A percentile compares a stretch with the other conserved stretches of the same genome.
Conservation (phyloP, 2,113 vertebrate genomes). For the Urocynchramus pylzowi region DNA sequence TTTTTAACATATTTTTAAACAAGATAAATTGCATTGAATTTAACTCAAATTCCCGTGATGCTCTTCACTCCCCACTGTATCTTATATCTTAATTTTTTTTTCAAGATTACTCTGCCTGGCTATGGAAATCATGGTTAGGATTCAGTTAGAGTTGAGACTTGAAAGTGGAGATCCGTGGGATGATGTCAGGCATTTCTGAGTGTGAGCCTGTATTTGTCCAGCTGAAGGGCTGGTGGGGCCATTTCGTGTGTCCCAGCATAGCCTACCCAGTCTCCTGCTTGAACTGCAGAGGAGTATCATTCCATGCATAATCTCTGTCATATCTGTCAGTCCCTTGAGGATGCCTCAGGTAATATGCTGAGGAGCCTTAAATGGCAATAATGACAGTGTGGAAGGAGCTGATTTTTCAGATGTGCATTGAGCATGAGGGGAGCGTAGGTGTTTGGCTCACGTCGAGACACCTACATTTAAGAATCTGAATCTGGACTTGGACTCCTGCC, state of each 20-base stretch:
- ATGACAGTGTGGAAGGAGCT: background rate
- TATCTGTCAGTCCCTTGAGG: background rate
- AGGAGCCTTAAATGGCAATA: background rate
- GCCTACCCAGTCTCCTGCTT: background rate
- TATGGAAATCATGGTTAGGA: background rate
- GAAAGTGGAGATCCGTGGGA: background rate
- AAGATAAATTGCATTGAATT: background rate
- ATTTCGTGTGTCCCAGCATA: background rate
- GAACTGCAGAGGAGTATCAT: background rate
- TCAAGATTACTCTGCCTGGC: fast-evolving
- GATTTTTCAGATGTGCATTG: background rate
- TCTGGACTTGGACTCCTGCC: background rate
- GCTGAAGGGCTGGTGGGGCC: fast-evolving
- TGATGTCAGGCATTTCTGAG: background rate
- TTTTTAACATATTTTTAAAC: background rate
- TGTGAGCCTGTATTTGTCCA: background rate
- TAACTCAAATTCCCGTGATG: background rate
- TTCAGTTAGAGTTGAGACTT: background rate
- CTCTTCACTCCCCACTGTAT: background rate
- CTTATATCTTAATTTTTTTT: background rate
- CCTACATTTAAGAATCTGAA: background rate
- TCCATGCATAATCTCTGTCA: background rate
- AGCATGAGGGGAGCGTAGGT: background rate
- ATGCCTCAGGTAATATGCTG: background rate
- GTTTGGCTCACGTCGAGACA: background rate